Conservation (phyloP, 2,888 invertebrate genomes). For the Lasioglossum figueresi region DNA sequence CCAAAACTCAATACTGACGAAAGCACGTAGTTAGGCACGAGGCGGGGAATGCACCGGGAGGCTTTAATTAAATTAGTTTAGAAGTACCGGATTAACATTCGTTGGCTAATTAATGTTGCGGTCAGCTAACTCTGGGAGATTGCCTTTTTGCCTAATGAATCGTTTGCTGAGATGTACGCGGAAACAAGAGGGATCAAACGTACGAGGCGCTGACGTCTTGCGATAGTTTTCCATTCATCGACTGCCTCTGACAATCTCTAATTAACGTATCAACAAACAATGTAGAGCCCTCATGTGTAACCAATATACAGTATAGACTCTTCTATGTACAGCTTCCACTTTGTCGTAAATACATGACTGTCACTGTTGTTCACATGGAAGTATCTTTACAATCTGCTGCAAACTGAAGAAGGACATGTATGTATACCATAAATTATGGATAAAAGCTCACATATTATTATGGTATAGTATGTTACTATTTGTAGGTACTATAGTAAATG, state of each 20-base stretch:
- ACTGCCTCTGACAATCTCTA: conserved; percentile 11
- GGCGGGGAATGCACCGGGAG: conserved; percentile 39
- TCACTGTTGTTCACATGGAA: neutral
- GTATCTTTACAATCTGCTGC: neutral
- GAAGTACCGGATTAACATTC: conserved; percentile 67
- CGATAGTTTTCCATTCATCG: conserved; percentile 18
- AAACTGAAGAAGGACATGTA: no score
- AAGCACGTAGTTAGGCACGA: conserved; percentile 5
- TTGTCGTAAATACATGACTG: neutral
- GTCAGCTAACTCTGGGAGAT: conserved; percentile 60
- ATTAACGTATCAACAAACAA: conserved; percentile 19
- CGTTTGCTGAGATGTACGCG: conserved; percentile 20
- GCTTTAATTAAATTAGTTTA: conserved; percentile 75
- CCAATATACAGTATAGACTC: neutral
- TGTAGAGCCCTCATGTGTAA: neutral
- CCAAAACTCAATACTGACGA: conserved; percentile 14
- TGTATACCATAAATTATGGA: no score
- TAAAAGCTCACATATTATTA: no score
- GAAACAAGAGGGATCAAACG: conserved; percentile 31
- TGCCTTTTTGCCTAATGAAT: conserved; percentile 58
- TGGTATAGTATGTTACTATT: no score
- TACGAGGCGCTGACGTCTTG: conserved; percentile 2
- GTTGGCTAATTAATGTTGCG: conserved; percentile 71
- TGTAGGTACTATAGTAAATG: no score
- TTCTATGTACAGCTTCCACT: neutral